Base-by-base conservation (phyloP, 2,888 invertebrate genomes). In the Himalopsyche anomala region DNA sequence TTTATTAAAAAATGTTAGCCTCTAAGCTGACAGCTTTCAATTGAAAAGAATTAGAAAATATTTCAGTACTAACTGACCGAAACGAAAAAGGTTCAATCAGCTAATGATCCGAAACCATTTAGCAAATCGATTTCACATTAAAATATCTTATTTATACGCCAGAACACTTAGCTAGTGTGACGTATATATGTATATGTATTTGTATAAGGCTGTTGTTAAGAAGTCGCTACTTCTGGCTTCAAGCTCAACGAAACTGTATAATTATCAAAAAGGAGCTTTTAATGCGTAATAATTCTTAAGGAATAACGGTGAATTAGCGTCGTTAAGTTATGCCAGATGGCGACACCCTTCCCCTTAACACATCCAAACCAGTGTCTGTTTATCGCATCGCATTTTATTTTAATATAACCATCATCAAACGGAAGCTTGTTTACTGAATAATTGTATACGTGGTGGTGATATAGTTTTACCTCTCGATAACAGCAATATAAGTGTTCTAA, bases 201-300 rank as follows among this genome's bases (percentile, higher is more conserved):
- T 62, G 62, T 62, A 62, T 8, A 9, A 62, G 19, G 28, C 62
- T 62, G 62, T 62, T 62, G 62, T 62, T 62, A 62, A 62, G 62
- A 62, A 62, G 62, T 62, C 62, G 62, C 62, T 62, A 62, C 62
- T 62, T 62, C 62, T 28, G n/a, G 62, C 19, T 28, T 9, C 3
- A 62, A 62, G 62, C 62, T 62, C 19, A 62, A 62, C 28, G 62
- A 28, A 62, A 62, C 8, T 62, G 62, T 62, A 62, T 62, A 62
- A 62, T 62, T 62, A 62, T 62, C 62, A 62, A 62, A 62, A 62
- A 62, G 62, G 62, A 62, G 62, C 62, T 62, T 62, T 62, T 62
- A 62, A 62, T 62, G 62, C 19, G 62, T 62, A 62, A 62, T 62
- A 62, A 62, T 62, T 62, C 62, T 62, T 62, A 62, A n/a, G 62